These are phyloP conservation scores for Plectropomus leopardus DNA, from an alignment of 2,113 vertebrate genomes.

Conservation along the genomic window DNA sequence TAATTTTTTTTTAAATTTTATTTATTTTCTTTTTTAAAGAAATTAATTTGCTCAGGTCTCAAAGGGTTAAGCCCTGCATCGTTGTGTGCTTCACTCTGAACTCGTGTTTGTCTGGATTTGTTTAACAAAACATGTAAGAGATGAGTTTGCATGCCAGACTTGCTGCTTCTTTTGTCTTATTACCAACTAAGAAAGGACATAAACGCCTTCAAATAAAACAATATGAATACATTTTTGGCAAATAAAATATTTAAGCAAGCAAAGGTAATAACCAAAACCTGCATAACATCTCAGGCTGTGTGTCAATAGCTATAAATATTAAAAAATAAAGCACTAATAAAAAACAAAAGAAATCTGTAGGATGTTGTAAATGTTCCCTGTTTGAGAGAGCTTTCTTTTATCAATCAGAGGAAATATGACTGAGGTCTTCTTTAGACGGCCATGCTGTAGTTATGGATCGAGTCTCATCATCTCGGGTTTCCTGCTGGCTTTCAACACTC, in stretches of 20 bases:
- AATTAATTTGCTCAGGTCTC: too few species aligned
- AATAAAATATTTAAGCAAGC: not conserved
- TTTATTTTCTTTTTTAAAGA: too few species aligned
- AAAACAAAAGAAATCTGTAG: not conserved
- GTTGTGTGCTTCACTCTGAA: not conserved
- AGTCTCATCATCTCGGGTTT: constrained; percentile 77
- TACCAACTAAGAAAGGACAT: not conserved
- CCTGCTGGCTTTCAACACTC: constrained; percentile 52
- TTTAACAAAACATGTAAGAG: constrained; percentile 50
- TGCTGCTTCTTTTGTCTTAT: not conserved
- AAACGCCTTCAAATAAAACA: not conserved
- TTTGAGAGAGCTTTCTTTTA: not conserved
- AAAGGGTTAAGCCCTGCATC: not conserved
- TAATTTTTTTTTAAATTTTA: too few species aligned
- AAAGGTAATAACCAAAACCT: not conserved
- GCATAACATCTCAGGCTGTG: not conserved
- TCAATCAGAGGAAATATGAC: constrained; percentile 12
- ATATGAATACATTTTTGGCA: not conserved
- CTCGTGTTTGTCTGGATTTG: constrained; percentile 42
- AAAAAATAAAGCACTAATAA: not conserved
- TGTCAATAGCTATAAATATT: not conserved
- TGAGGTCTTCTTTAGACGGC: not conserved
- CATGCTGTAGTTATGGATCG: constrained; percentile 35
- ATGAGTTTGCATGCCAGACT: constrained; percentile 45
- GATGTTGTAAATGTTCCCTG: not conserved